phyloP scores from a whole-genome alignment of 2,888 invertebrate genomes.

The Agrilus cyanescens region DNA sequence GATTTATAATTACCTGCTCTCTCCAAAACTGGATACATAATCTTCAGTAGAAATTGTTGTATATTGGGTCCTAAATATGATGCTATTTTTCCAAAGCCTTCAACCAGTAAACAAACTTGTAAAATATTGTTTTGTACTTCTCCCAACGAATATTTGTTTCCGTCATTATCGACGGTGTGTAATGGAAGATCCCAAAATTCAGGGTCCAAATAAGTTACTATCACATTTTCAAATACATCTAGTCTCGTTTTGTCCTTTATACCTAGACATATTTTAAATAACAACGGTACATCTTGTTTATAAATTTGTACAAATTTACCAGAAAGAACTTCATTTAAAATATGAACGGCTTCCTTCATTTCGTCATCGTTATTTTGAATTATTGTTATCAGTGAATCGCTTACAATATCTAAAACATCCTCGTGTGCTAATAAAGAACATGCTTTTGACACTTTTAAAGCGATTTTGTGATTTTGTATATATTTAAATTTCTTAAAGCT shows the following conservation, averaged over 20 bases:
- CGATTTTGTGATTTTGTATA: conserved; percentile 38
- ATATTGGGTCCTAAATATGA: conserved; percentile 39
- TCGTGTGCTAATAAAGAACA: conserved; percentile 44
- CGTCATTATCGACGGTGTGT: conserved; percentile 21
- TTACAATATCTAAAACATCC: conserved; percentile 43
- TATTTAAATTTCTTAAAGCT: conserved; percentile 44
- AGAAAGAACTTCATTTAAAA: conserved; percentile 46
- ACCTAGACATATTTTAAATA: neutral
- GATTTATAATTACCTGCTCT: conserved; percentile 45
- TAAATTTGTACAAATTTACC: conserved; percentile 28
- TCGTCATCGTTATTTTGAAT: conserved; percentile 40
- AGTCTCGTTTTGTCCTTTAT: neutral
- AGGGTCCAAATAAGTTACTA: conserved; percentile 38
- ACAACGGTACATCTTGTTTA: too few species aligned
- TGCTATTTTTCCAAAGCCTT: conserved; percentile 58
- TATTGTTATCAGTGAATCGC: conserved; percentile 50
- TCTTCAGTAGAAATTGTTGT: conserved; percentile 49
- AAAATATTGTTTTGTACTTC: conserved; percentile 52
- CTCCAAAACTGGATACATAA: conserved; percentile 56
- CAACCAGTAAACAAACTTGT: conserved; percentile 54
- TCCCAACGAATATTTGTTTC: conserved; percentile 26
- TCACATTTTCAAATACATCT: conserved; percentile 17
- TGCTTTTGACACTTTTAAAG: conserved; percentile 41
- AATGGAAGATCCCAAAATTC: conserved; percentile 42
- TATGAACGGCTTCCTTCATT: conserved; percentile 47